These are phyloP conservation scores for Malacosoma neustria DNA, from an alignment of 2,888 invertebrate species.

Conservation along the genomic window DNA sequence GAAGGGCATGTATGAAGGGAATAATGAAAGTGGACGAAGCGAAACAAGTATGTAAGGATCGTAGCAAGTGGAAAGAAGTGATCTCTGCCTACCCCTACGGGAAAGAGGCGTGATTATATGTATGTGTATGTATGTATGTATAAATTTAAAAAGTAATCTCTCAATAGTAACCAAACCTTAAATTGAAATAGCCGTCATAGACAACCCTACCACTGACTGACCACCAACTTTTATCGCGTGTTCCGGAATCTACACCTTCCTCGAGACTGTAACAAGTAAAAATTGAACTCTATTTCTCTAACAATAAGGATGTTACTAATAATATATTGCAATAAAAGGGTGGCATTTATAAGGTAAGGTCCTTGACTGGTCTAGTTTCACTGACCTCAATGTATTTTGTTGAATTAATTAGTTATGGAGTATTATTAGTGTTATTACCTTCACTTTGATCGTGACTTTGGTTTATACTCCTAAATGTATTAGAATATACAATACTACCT, in stretches of 20 bases:
- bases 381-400: conserved; percentile 1
- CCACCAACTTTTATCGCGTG: conserved; percentile 3
- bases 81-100: too few species aligned
- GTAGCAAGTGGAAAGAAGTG: too few species aligned
- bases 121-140: too few species aligned
- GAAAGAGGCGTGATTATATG: too few species aligned
- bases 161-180: too few species aligned
- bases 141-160: too few species aligned
- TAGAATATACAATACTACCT: too few species aligned
- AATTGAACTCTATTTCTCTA: conserved; percentile 16
- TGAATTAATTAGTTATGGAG: not conserved
- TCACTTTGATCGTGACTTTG: not conserved
- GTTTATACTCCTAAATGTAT: not conserved
- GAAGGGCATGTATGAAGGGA: too few species aligned
- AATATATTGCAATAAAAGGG: conserved; percentile 5
- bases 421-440: not conserved
- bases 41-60: too few species aligned
- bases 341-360: conserved; percentile 17
- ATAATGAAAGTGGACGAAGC: too few species aligned
- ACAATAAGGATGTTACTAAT: conserved; percentile 13
- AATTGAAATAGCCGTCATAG: too few species aligned
- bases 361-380: conserved; percentile 43
- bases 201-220: conserved; percentile 12
- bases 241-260: not conserved
- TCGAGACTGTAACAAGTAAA: conserved; percentile 4